Base-by-base conservation (phyloP, 2,113 vertebrate species). In the Lasiurus cinereus region DNA sequence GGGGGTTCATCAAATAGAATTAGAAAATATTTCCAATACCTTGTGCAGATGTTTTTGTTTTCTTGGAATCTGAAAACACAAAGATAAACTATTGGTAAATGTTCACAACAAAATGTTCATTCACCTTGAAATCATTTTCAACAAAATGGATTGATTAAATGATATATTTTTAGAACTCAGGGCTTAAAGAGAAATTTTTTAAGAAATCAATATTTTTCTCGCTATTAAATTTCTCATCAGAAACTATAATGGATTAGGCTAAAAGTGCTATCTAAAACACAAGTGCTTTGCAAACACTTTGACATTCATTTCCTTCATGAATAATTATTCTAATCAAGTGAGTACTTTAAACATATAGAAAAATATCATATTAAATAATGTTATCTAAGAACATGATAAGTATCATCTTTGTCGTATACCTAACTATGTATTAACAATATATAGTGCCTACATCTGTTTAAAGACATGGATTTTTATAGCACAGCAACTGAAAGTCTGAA, bases 1-100 rank as follows among this genome's bases (percentile, higher is more conserved):
- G 19, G 22, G 3, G n/a, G 6, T 59, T 96, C 12, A 93, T 52
- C 50, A 90, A 66, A 13, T n/a, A 52, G 10, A 7, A 29, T 93
- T 64, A 50, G 1, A 3, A 95, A 92, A 27, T 36, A 66, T 39
- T 56, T 87, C 5, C 6, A 59, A 77, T 98, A 93, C 87, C 91
- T 94, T 82, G 39, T 97, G 48, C 8, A 18, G 67, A 2, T 52
- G 73, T 93, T 95, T 97, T 94, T 19, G 8, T 70, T 95, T 94
- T 85, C 94, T 80, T 97, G 36, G 83, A 93, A 89, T 70, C 96
- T 64, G 95, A 94, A 69, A 97, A 96, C 36, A 83, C 59, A 96
- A 96, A 93, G 6, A 83, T 14, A 96, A 92, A 66, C 78, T 86
- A 93, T 76, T 95, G 29, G 27, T 80, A 73, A 92, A 94, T 7